Base-by-base conservation (phyloP, 2,113 vertebrate species). In the Azemiops feae region DNA sequence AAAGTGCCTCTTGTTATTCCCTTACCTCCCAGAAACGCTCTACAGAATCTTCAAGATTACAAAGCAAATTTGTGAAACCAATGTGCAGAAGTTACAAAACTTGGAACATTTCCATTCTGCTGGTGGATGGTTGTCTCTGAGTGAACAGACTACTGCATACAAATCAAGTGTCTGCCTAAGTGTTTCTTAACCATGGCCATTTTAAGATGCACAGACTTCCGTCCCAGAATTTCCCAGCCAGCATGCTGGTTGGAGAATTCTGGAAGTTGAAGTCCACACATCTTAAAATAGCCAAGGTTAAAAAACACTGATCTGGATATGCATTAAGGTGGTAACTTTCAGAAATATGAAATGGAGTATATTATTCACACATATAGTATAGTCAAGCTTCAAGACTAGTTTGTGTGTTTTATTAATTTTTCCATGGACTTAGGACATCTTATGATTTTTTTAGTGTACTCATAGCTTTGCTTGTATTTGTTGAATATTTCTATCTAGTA, bases 401-500 rank as follows among this genome's bases (percentile, higher is more conserved):
- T 88, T 43, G n/a, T 88, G 1, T 14, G 39, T 45, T 4, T 9
- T 9, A n/a, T 86, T 94, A 92, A 47, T 34, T 55, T 88, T 57
- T 2, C 34, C 50, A n/a, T 89, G 87, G 57, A 89, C 74, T 92
- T 89, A 81, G 92, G 91, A 93, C 25, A 93, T 39, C 20, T 93
- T 58, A 74, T 18, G 10, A 27, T 89, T 94, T 96, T 96, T 88
- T 20, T 54, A 93, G 89, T 52, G 50, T 50, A 64, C 23, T 8
- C 9, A 39, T 74, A 64, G 39, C 43, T 91, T 94, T 85, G 20
- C 34, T 53, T 58, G 20, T n/a, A 12, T 94, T 47, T 88, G 34
- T 87, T 47, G 54, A 93, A 92, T 95, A 96, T 95, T 95, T 45
- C 50, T 14, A 87, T 95, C 60, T 95, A 94, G 95, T 53, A 92